Evolutionary conservation across 1,140 invertebrate genomes (phyloP).

Genomic region (Anthonomus grandis): DNA sequence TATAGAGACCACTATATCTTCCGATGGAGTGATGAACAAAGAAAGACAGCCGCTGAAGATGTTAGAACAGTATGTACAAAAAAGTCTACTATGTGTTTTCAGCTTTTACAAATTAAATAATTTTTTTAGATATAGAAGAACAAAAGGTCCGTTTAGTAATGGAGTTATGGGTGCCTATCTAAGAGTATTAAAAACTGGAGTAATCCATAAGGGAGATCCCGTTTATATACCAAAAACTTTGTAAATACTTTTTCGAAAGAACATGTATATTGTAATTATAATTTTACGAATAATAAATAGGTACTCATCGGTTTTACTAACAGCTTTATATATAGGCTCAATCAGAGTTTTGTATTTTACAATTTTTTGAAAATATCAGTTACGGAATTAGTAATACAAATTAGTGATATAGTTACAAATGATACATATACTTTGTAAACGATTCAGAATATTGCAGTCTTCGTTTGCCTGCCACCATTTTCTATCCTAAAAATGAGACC

Average conservation of each 20-base stretch:
- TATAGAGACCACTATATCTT: conserved; percentile 56
- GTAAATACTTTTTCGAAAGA: background rate
- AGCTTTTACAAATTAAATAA: background rate
- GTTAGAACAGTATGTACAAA: conserved; percentile 48
- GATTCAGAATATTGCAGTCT: no score
- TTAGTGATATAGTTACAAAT: no score
- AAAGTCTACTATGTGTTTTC: background rate
- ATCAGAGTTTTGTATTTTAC: no score
- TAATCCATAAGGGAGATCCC: conserved; percentile 34
- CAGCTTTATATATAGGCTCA: no score
- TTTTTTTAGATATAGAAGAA: conserved; percentile 37
- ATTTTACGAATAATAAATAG: no score
- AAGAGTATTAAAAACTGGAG: conserved; percentile 33
- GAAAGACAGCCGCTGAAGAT: conserved; percentile 54
- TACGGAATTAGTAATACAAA: no score
- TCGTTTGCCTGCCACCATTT: no score
- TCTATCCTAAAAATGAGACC: no score
- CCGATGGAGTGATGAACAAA: conserved; percentile 52
- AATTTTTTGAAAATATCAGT: no score
- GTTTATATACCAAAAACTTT: conserved; percentile 31
- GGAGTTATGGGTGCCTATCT: conserved; percentile 37
- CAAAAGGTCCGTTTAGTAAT: conserved; percentile 24
- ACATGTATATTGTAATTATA: no score
- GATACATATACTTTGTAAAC: no score
- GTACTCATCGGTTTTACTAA: no score